Base-by-base conservation (phyloP, 2,797 vertebrate species). In the Pyrocephalus nanus region DNA sequence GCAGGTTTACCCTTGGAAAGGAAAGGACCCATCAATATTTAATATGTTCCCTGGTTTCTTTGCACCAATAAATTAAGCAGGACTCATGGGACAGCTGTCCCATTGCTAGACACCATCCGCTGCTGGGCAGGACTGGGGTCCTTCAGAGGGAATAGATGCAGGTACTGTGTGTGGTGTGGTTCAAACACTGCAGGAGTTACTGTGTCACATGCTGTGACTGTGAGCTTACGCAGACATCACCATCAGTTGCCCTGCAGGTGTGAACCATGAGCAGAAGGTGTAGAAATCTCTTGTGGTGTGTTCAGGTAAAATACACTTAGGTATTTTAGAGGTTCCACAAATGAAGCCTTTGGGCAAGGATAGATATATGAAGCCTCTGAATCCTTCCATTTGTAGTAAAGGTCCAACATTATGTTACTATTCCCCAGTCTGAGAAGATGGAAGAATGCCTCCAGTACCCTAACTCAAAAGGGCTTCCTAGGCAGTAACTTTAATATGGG, bases 321-420 rank as follows among this genome's bases (percentile, higher is more conserved):
- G 42, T 42, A 42, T 42, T 55, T 55, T 50, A 69, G n/a, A 36
- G 26, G 14, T 66, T 88, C n/a, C 12, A 47, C 40, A 81, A 90
- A 26, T 22, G 7, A 40, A 67, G 18, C 32, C 11, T 77, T 13
- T 92, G 73, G 26, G 15, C 22, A 43, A 50, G 21, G 18, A 61
- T 12, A 65, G 20, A 19, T 47, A 9, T 18, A 2, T 0, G 5
- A 40, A 86, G 26, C 32, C 23, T 27, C 57, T 58, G 58, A 77
- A 53, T 84, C 93, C 27, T 19, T 57, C 22, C 20, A 19, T 9
- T 11, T 40, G 18, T 32, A 45, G 45, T 27, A 42, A 75, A 73
- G 27, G 32, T 51, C 22, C 1, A 1, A 14, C 2, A 3, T 27
- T 36, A 11, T 12, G 1, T 70, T 85, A 32, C 11, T 40, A 34